Conservation (phyloP, 2,113 vertebrate species). For the Lophotis ruficrista region DNA sequence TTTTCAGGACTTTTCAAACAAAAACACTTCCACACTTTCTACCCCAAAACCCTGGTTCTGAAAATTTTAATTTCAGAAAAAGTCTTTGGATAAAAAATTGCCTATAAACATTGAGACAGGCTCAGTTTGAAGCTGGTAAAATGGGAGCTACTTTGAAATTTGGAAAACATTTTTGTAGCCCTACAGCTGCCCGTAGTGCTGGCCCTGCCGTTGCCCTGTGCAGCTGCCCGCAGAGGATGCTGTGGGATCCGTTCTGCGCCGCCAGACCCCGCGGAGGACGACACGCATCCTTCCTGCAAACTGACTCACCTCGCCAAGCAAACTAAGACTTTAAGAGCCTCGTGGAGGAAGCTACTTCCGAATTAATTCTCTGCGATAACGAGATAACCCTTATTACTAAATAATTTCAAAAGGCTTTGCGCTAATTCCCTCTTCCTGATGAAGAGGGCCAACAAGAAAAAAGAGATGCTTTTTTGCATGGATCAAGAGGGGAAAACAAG, state of each 20-base stretch:
- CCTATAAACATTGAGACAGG: not conserved
- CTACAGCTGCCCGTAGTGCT: not conserved
- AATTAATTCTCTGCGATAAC: not conserved
- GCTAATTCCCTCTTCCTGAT: not conserved
- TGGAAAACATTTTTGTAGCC: not conserved
- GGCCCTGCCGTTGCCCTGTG: not conserved
- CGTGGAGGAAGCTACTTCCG: not conserved
- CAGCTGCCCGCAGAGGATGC: not conserved
- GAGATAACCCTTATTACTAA: not conserved
- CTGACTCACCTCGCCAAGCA: not conserved
- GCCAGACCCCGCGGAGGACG: not conserved
- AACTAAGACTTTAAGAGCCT: not conserved
- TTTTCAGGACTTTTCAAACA: not conserved
- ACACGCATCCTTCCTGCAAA: not conserved
- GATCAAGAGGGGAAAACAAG: not conserved
- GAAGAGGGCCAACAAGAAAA: not conserved
- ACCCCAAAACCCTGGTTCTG: not conserved
- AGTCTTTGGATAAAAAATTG: not conserved
- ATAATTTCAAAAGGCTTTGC: not conserved
- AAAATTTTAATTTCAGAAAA: not conserved
- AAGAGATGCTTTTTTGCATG: not conserved
- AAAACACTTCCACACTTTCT: not conserved
- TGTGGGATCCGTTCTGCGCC: fast-evolving
- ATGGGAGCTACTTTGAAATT: not conserved
- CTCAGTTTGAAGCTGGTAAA: not conserved